Conservation (phyloP, 1,140 invertebrate genomes). For the Spodoptera frugiperda region DNA sequence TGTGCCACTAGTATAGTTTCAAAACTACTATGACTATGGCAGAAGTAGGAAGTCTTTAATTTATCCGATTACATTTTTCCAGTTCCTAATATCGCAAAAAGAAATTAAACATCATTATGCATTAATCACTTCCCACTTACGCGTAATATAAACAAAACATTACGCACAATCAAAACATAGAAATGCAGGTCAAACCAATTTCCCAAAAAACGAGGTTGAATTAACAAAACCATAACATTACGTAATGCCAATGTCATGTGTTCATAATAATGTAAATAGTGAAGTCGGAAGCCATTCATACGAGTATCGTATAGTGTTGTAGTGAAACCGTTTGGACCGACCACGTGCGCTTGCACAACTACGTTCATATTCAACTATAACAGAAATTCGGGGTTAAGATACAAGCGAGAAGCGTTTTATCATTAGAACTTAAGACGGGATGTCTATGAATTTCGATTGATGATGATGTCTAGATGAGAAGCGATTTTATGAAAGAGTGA, state of each 20-base stretch:
- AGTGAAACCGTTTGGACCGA: slow-evolving; percentile 46
- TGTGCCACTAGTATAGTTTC: no score
- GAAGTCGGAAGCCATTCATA: slow-evolving; percentile 23
- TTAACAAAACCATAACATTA: neutral
- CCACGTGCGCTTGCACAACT: slow-evolving; percentile 53
- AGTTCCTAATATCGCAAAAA: no score
- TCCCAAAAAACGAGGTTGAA: neutral
- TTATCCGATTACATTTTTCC: no score
- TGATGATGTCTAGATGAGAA: no score
- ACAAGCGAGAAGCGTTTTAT: neutral
- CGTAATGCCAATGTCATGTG: neutral
- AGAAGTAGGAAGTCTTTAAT: no score
- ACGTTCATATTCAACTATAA: no score
- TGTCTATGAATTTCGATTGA: no score
- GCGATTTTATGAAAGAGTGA: no score
- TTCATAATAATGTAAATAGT: neutral
- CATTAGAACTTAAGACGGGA: no score
- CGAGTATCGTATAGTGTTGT: slow-evolving; percentile 22
- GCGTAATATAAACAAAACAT: neutral
- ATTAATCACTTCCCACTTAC: no score
- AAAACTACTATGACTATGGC: no score
- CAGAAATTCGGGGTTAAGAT: neutral
- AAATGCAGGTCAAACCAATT: slow-evolving; percentile 8
- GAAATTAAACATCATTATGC: no score
- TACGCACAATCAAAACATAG: neutral